Base-by-base conservation (phyloP, 2,113 vertebrate species). In the Silurus meridionalis region DNA sequence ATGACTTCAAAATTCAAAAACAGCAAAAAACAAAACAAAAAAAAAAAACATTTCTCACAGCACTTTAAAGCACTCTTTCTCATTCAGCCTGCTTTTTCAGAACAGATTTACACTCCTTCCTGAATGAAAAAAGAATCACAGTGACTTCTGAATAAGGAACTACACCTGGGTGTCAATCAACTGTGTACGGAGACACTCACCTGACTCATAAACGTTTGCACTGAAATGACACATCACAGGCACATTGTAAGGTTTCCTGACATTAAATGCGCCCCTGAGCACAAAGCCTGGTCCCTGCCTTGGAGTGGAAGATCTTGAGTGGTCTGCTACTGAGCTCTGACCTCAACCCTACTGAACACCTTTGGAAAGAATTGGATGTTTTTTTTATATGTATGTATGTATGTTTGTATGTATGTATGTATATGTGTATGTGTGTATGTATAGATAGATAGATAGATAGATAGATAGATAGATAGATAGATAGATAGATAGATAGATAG, bases 1-100 rank as follows among this genome's bases (percentile, higher is more conserved):
- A 78, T 78, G 53, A 78, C 52, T 55, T 77, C 50, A 25, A 6
- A 52, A 55, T 55, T 78, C 52, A 55, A 78, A 78, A 55, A 78
- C 74, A 25, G 74, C 52, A 25, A 50, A 55, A 10, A 15, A 55
- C n/a, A 77, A 55, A 78, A 75, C 25, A 55, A n/a, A 15, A 55
- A 52, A 77, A 55, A 78, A 75, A 55, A 55, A n/a, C 8, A 25
- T 7, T 78, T 52, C 52, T 55, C 13, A 0, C 5, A 6, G 10
- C 52, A 48, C 48, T 53, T 52, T 75, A 75, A 75, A 13, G 6
- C 48, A 23, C 10, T 67, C 11, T 14, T n/a, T 53, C 74, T 78
- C 52, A 37, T 37, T 37, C 37, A 37, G 37, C 37, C 37, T 37
- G 37, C 37, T 37, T 37, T 37, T 37, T 37, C 1, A 37, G 37